Percentiles rank a stretch among this genome's conserved stretches.
Evolutionary conservation across 2,888 invertebrate genomes (phyloP).

Genomic region (Malachius bipustulatus): DNA sequence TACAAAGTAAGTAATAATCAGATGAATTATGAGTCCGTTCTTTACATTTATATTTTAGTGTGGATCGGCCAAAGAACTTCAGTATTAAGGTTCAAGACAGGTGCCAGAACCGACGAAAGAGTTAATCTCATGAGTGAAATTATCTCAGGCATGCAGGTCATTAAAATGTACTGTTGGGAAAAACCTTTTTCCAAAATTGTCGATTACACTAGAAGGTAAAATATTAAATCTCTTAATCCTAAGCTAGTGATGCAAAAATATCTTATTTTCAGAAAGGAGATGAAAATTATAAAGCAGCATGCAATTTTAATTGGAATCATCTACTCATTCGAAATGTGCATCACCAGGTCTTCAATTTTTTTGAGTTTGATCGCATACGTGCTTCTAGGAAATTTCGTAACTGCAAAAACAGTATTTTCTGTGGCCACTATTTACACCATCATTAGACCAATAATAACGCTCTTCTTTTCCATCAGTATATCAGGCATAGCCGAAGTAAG

Average conservation of each 20-base stretch:
- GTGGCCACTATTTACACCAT: slow-evolving; percentile 85
- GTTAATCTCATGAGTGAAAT: slow-evolving; percentile 59
- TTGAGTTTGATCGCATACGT: slow-evolving; percentile 70
- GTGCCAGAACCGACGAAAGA: slow-evolving; percentile 51
- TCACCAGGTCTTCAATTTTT: slow-evolving; percentile 78
- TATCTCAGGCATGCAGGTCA: slow-evolving; percentile 69
- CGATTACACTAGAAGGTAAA: slow-evolving; percentile 57
- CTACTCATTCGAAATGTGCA: slow-evolving; percentile 76
- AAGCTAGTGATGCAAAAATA: background rate
- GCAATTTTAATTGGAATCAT: slow-evolving; percentile 68
- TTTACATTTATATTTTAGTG: slow-evolving; percentile 22
- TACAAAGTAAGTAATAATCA: slow-evolving; percentile 32
- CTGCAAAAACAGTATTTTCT: slow-evolving; percentile 77
- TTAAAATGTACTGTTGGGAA: slow-evolving; percentile 97
- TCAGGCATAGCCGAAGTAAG: slow-evolving; percentile 69
- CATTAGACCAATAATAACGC: slow-evolving; percentile 75
- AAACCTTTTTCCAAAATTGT: slow-evolving; percentile 80
- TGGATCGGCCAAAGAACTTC: slow-evolving; percentile 34
- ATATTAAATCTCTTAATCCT: slow-evolving; percentile 36
- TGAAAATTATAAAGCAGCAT: slow-evolving; percentile 58
- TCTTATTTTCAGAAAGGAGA: slow-evolving; percentile 47
- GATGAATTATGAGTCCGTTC: no score
- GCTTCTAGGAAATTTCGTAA: slow-evolving; percentile 56
- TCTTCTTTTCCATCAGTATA: slow-evolving; percentile 80
- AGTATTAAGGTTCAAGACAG: slow-evolving; percentile 40